These are phyloP conservation scores for Chaenodraco wilsoni DNA, from an alignment of 2,797 vertebrate species.

Conservation along the genomic window DNA sequence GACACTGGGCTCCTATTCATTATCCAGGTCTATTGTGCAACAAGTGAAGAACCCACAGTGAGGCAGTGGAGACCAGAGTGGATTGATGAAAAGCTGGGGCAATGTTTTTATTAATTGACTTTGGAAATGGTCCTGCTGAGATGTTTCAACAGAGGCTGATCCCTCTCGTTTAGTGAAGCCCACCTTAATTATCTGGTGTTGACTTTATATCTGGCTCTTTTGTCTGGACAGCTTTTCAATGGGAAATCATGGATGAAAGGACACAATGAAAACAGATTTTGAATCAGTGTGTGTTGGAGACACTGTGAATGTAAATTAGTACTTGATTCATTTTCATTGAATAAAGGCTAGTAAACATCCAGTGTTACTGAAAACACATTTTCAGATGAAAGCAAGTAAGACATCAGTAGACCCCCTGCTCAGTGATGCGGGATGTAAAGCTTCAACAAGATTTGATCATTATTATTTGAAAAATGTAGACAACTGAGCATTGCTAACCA, in stretches of 20 bases:
- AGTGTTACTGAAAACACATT: not conserved
- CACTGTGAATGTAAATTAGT: constrained; percentile 5
- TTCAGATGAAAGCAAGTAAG: not conserved
- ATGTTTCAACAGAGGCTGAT: constrained; percentile 13
- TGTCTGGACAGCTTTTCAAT: constrained; percentile 28
- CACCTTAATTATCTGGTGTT: constrained; percentile 25
- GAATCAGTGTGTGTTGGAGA: constrained; percentile 6
- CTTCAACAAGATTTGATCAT: not conserved
- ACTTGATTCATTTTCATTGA: not conserved
- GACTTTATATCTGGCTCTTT: constrained; percentile 17
- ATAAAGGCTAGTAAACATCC: constrained; percentile 10
- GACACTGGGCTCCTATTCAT: not conserved
- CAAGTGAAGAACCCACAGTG: not conserved
- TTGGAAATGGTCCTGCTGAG: constrained; percentile 19
- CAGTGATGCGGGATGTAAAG: not conserved
- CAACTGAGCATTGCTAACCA: not conserved
- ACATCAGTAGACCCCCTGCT: not conserved
- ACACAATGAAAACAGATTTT: constrained; percentile 39
- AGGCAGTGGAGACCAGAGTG: constrained; percentile 3
- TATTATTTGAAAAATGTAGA: not conserved
- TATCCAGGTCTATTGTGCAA: constrained; percentile 12
- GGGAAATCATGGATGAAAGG: constrained; percentile 31
- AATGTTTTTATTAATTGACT: constrained; percentile 39
- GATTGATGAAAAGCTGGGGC: constrained; percentile 16
- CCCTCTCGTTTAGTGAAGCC: constrained; percentile 13